Evolutionary conservation across 1,140 invertebrate genomes (phyloP), one percentile per base, ranked within the genome.

Genomic region (Drosophila ohnishii): DNA sequence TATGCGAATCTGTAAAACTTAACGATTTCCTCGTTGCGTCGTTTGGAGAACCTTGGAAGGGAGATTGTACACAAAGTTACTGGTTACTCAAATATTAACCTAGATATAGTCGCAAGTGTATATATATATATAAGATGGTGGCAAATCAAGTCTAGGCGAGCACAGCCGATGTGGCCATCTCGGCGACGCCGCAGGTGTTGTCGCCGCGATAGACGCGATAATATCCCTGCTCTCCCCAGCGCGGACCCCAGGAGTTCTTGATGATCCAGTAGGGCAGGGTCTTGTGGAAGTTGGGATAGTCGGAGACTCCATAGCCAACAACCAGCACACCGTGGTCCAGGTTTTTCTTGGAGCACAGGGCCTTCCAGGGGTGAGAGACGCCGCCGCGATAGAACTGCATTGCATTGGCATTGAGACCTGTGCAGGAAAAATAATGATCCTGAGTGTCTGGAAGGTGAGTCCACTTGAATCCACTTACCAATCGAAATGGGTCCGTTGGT

Each of bases 301-400:
- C 96, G 96, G 93, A 87, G 94, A 95, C 92, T 70, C 97, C 97
- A 91, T 95, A 99, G 64, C 98, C 98, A 25, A 99, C 97, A 90
- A 99, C 97, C 1, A 99, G 92, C 32, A 99, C 98, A 9, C 98
- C 97, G 90, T 98, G 97, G 92, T 98, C 97, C 16, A 98, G 92
- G 92, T 95, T 94, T 1, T 94, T 93, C 1, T 96, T 96, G 89
- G 93, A 95, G 90, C 98, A 99, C 11, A 99, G 93, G 74, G 97
- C 94, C 80, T 96, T 96, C 93, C 94, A 96, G 0, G 98, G 98
- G 94, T 99, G 98, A 1, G 97, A 98, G 10, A 99, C 95, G n/a
- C 98, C 98, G 32, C 98, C 97, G 75, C 97, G 94, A 91, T 99
- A 99, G 92, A 99, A 99, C 93, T 98, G 97, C 97, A 99, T 99